Evolutionary conservation across 2,888 invertebrate genomes (phyloP).

Genomic region (Chydorus sphaericus): DNA sequence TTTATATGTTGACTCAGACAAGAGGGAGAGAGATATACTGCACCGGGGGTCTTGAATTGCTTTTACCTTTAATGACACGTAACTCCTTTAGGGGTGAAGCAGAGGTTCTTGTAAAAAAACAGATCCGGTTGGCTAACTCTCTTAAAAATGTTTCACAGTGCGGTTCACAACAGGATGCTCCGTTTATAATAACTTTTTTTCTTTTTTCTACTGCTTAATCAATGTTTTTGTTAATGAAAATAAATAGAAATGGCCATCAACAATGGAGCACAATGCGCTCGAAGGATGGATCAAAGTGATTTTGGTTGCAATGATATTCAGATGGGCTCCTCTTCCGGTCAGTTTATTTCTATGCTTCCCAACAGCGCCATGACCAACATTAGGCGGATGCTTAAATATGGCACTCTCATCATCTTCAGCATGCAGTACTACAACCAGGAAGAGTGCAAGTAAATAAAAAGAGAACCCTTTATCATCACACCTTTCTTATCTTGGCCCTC

Average conservation of each 20-base stretch:
- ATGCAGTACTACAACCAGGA: conserved; percentile 1
- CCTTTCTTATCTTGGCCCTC: too few relatives aligned
- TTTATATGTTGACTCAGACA: too few relatives aligned
- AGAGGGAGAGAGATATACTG: too few relatives aligned
- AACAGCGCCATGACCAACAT: neutral
- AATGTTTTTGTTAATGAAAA: too few relatives aligned
- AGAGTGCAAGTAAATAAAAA: neutral
- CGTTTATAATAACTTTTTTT: neutral
- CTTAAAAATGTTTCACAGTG: too few relatives aligned
- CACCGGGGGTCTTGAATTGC: too few relatives aligned
- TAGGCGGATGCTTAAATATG: neutral
- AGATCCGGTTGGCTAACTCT: too few relatives aligned
- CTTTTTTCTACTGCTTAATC: neutral
- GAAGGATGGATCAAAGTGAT: neutral
- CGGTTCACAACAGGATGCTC: too few relatives aligned
- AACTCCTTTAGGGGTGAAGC: too few relatives aligned
- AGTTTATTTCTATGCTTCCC: neutral
- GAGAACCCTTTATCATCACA: neutral
- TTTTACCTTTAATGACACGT: too few relatives aligned
- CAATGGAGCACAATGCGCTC: conserved; percentile 1
- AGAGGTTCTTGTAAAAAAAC: too few relatives aligned
- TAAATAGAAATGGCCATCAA: conserved; percentile 1
- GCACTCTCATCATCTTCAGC: conserved; percentile 4
- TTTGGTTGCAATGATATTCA: neutral
- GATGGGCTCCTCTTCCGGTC: neutral